Percentiles rank a stretch among this genome's conserved stretches.
Conservation (phyloP, 2,888 invertebrate species). For the Hoplodrina blanda region DNA sequence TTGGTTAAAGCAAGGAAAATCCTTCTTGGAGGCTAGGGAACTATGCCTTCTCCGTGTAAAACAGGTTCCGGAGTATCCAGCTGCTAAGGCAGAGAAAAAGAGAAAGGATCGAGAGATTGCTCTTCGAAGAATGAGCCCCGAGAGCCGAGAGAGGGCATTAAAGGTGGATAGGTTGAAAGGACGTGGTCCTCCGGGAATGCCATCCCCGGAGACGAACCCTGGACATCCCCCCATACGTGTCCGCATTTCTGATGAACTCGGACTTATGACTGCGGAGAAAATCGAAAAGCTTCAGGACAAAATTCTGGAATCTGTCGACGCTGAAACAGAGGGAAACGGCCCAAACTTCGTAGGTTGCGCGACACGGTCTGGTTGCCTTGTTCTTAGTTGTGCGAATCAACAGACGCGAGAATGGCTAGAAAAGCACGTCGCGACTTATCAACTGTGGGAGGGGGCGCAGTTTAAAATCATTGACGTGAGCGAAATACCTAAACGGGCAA, state of each 20-base stretch:
- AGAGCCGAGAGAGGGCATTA: neutral
- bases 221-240: neutral
- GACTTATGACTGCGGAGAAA: conserved; percentile 21
- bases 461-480: conserved; percentile 1
- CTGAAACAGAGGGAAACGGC: conserved; percentile 29
- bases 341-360: conserved; percentile 9
- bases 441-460: conserved; percentile 41
- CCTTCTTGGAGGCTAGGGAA: conserved; percentile 30
- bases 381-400: conserved; percentile 29
- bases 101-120: neutral
- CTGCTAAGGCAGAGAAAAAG: conserved; percentile 19
- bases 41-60: conserved; percentile 27
- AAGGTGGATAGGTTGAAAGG: conserved; percentile 9
- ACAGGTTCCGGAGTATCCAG: conserved; percentile 25
- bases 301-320: conserved; percentile 39
- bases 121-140: conserved; percentile 21
- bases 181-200: neutral
- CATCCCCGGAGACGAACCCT: neutral
- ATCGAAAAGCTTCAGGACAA: conserved; percentile 25
- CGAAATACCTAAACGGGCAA: neutral
- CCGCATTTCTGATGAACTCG: conserved; percentile 22
- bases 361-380: neutral
- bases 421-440: conserved; percentile 8
- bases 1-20: conserved; percentile 46
- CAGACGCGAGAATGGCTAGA: conserved; percentile 39